These are phyloP conservation scores for Synergus itoensis DNA, from an alignment of 2,888 invertebrate genomes.

Conservation along the genomic window DNA sequence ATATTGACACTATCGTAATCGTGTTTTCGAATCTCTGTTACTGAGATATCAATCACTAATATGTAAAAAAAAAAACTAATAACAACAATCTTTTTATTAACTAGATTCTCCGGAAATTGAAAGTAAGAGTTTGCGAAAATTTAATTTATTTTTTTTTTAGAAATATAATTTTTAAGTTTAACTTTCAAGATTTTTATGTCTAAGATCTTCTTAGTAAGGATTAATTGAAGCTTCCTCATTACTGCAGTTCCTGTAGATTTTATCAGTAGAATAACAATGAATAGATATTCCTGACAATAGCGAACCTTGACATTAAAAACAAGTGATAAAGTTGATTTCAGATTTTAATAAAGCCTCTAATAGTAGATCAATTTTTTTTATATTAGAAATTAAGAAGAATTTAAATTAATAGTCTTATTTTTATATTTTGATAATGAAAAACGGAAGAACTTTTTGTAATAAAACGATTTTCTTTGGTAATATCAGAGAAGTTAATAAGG, in stretches of 20 bases:
- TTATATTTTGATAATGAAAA: not conserved
- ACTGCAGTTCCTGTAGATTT: conserved; percentile 45
- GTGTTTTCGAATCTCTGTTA: not conserved
- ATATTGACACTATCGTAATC: not conserved
- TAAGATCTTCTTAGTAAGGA: not conserved
- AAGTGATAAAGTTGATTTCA: not conserved
- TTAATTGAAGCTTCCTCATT: conserved; percentile 49
- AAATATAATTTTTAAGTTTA: not conserved
- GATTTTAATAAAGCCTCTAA: not conserved
- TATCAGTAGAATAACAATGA: conserved; percentile 49
- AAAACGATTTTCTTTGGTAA: not conserved
- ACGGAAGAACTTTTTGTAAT: not conserved
- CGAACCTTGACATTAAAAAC: conserved; percentile 60
- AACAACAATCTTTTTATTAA: not conserved
- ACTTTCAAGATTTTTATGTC: too few relatives aligned
- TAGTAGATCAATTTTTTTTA: not conserved
- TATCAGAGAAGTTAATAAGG: conserved; percentile 47
- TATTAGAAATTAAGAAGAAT: too few relatives aligned
- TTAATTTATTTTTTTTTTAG: not conserved
- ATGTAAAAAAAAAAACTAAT: not conserved
- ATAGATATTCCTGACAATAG: conserved; percentile 56
- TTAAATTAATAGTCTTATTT: not conserved
- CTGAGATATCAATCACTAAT: not conserved
- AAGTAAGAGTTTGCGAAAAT: not conserved
- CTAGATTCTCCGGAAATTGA: not conserved